These are phyloP conservation scores for Hylaeus volcanicus DNA, from an alignment of 1,140 invertebrate genomes.

Conservation along the genomic window DNA sequence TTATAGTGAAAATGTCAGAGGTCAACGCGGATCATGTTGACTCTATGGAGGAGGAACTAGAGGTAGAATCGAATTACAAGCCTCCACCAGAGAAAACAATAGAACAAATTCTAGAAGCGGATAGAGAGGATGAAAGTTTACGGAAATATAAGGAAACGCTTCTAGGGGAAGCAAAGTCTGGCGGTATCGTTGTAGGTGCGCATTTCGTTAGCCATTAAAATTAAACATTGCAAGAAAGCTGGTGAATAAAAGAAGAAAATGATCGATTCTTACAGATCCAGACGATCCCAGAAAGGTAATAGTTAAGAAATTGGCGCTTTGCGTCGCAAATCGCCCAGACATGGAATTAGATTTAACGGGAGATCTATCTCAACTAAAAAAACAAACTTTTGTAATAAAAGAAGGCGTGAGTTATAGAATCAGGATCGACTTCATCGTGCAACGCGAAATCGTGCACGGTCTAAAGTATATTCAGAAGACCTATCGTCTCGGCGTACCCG, in stretches of 20 bases:
- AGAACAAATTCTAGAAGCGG: conserved; percentile 94
- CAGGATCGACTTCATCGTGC: conserved; percentile 98
- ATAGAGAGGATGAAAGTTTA: conserved; percentile 98
- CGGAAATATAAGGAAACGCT: conserved; percentile 97
- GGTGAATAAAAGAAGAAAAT: conserved; percentile 86
- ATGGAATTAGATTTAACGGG: conserved; percentile 94
- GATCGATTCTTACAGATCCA: conserved; percentile 83
- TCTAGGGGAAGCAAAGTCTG: conserved; percentile 91
- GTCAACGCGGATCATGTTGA: conserved; percentile 71
- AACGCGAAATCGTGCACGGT: conserved; percentile 98
- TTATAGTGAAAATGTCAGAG: conserved; percentile 71
- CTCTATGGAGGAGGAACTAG: conserved; percentile 84
- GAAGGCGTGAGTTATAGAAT: conserved; percentile 97
- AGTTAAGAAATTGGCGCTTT: conserved; percentile 93
- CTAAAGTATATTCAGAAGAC: conserved; percentile 98
- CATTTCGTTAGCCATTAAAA: conserved; percentile 27
- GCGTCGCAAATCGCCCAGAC: conserved; percentile 91
- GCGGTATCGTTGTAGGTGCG: conserved; percentile 89
- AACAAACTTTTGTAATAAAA: conserved; percentile 95
- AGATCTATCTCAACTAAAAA: conserved; percentile 90
- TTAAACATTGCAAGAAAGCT: conserved; percentile 89
- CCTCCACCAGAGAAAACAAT: conserved; percentile 97
- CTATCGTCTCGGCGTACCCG: conserved; percentile 92
- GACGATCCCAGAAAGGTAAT: conserved; percentile 94
- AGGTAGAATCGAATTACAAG: conserved; percentile 92